Conservation (phyloP, 92 coral and sea anemone genomes). For the Heliopora coerulea region DNA sequence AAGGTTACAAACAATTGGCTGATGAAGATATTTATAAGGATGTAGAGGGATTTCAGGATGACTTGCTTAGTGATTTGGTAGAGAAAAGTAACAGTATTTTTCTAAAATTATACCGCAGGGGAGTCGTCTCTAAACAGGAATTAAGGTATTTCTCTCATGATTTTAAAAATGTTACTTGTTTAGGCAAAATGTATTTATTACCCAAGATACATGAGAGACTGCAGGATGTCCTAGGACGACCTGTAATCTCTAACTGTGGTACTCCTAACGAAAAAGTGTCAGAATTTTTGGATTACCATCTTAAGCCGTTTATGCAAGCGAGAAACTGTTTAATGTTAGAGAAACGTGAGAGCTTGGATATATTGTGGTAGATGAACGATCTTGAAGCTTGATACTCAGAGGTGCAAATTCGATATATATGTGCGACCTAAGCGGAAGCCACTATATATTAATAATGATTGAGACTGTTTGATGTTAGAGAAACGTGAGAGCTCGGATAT, state of each 20-base stretch:
- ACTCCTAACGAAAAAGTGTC: conserved; percentile 13
- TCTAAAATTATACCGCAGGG: neutral
- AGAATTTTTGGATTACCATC: no score
- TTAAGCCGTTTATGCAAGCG: no score
- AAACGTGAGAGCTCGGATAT: no score
- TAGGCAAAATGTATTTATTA: neutral
- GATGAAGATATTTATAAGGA: neutral
- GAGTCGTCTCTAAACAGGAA: neutral
- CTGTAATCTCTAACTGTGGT: conserved; percentile 17
- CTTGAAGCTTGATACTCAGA: no score
- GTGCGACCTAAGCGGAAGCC: no score
- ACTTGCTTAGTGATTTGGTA: neutral
- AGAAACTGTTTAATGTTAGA: no score
- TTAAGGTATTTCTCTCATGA: conserved; percentile 5
- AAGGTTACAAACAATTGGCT: neutral
- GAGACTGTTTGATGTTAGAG: no score
- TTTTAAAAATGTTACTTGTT: neutral
- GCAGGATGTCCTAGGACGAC: neutral
- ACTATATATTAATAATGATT: no score
- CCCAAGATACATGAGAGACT: conserved; percentile 13
- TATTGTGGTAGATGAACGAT: no score
- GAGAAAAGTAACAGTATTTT: conserved; percentile 1
- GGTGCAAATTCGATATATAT: no score
- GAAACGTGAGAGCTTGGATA: no score
- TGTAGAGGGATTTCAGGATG: neutral